phyloP scores from a whole-genome alignment of 2,888 invertebrate species.

The Standfussiana lucernea region DNA sequence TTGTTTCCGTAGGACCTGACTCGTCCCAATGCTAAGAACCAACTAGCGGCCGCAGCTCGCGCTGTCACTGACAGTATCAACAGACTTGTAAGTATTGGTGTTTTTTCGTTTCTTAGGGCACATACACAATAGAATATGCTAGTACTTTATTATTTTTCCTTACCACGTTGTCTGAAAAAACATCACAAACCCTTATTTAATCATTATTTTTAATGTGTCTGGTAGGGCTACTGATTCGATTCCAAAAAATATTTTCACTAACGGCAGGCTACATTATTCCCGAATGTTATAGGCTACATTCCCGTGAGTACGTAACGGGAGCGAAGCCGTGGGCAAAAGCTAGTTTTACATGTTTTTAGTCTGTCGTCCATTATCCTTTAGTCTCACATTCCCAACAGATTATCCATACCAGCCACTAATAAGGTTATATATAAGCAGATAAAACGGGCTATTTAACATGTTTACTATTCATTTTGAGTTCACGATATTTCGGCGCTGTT shows the following conservation, averaged over 20 bases:
- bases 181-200: not conserved
- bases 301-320: too few relatives aligned
- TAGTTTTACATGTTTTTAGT: too few relatives aligned
- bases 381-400: not conserved
- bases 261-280: too few relatives aligned
- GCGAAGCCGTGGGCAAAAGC: too few relatives aligned
- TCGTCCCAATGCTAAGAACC: slow-evolving; percentile 97
- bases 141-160: not conserved
- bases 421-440: too few relatives aligned
- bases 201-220: too few relatives aligned
- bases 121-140: not conserved
- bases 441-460: too few relatives aligned
- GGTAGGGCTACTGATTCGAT: too few relatives aligned
- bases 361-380: not conserved
- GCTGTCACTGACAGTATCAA: slow-evolving; percentile 98
- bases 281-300: too few relatives aligned
- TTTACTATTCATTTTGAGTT: too few relatives aligned
- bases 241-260: too few relatives aligned
- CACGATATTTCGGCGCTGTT: too few relatives aligned
- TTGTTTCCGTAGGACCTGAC: slow-evolving; percentile 92
- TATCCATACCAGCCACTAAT: not conserved
- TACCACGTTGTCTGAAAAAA: not conserved
- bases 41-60: slow-evolving; percentile 96
- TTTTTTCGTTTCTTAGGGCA: not conserved
- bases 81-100: slow-evolving; percentile 91